Evolutionary conservation across 2,888 invertebrate genomes (phyloP), one percentile per base, ranked within the genome.

Genomic region (Volucella inanis): DNA sequence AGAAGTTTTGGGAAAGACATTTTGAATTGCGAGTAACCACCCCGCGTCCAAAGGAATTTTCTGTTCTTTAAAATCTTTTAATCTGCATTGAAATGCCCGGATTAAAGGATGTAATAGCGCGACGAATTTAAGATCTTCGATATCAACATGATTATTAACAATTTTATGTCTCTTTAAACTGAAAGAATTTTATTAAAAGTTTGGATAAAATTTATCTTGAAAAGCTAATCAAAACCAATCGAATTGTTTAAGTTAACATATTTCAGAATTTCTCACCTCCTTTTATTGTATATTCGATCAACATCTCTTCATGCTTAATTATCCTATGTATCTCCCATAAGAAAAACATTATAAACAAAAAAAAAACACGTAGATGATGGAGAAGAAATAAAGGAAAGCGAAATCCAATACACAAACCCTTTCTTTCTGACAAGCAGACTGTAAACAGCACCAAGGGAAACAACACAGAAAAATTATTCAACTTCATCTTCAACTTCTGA

Each of bases 341-440:
- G 50, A 22, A 67, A 9, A 15, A 31, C 47, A 47, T 31, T 12
- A 12, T 31, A 22, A 11, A 39, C 8, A 49, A 50, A 10, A 49
- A 31, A 11, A 18, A 41, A 15, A 70, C 6, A 31, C 31, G 6
- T 31, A 4, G 31, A 31, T 31, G 31, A 31, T 31, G 31, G 31
- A 6, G 31, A 6, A 6, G 31, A 15, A 55, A 70, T 22, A 52
- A 31, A 55, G 18, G 18, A 68, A 68, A 59, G 14, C 45, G 22
- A 22, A 10, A 50, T 41, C 64, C 52, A 72, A 38, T 59, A 79
- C 59, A 64, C 70, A 64, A 75, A 71, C 57, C 47, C 64, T 74
- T 84, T 84, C 79, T 84, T 59, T 52, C 75, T 70, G 57, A 52
- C 84, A 79, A 62, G 70, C 71, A 84, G 84, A 84, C 84, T 76